Evolutionary conservation across 2,888 invertebrate species (phyloP).

Genomic region (Amphipoea oculea): DNA sequence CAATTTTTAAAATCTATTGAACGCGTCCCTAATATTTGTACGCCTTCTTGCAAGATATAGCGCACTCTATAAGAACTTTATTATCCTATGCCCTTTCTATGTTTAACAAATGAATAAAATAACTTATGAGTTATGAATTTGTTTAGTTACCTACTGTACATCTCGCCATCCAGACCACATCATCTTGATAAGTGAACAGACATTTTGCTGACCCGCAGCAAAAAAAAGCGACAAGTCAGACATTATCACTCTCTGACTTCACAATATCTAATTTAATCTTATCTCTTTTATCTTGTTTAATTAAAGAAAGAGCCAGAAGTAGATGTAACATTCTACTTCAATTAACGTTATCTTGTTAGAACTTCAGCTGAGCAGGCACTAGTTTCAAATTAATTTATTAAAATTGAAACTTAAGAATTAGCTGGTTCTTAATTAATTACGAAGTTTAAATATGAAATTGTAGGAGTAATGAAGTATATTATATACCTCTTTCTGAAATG

Average conservation of each 20-base stretch:
- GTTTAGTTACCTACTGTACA: background rate
- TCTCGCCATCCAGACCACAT: background rate
- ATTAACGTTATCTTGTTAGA: constrained; percentile 50
- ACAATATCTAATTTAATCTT: constrained; percentile 37
- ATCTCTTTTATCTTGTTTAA: constrained; percentile 42
- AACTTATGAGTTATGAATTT: no score
- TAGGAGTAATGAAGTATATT: background rate
- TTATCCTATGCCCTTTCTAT: no score
- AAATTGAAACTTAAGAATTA: constrained; percentile 20
- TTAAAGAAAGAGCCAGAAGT: constrained; percentile 28
- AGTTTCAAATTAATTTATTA: constrained; percentile 53
- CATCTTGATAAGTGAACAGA: background rate
- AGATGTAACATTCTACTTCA: constrained; percentile 33
- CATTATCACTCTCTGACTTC: background rate
- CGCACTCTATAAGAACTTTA: no score
- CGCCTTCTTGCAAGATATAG: no score
- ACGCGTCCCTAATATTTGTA: no score
- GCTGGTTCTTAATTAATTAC: constrained; percentile 36
- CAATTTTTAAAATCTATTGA: no score
- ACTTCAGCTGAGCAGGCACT: constrained; percentile 35
- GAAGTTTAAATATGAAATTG: constrained; percentile 29
- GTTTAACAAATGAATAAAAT: no score
- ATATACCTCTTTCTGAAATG: background rate
- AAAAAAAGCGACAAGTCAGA: background rate
- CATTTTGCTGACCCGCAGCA: no score